Evolutionary conservation across 1,140 invertebrate genomes (phyloP), one percentile per base, ranked within the genome.

Genomic region (Steinernema khuongi): DNA sequence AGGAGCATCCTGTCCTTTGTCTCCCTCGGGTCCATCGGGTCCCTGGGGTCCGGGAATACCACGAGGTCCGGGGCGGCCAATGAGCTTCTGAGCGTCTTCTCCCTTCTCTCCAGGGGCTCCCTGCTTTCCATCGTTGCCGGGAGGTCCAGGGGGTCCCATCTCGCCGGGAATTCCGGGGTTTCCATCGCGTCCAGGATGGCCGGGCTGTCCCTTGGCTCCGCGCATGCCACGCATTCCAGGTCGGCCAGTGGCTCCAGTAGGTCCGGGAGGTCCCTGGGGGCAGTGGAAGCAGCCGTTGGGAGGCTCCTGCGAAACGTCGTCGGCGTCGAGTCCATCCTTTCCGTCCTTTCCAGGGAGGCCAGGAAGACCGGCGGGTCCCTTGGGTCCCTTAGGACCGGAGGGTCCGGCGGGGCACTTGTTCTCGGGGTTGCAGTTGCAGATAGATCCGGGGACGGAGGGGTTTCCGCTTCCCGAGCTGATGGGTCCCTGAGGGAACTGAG

Each of bases 281-380:
- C 80, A 81, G 22, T 60, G 11, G 79, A 82, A 81, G 67, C 80
- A 81, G 67, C 77, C 78, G 71, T 81, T 74, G 28, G 75, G 74
- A 30, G 41, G 44, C 74, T 78, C 43, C 14, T 74, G 70, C 31
- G 69, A 68, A 18, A 78, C 70, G 36, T 81, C 74, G 29, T 79
- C 79, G 19, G 75, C 81, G 67, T 83, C 67, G 29, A 69, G 68
- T 29, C 80, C 78, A n/a, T 77, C 70, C 29, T 71, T 32, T 33
- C 81, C 80, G 29, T 77, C 72, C 1, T 70, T 29, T 73, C 80
- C 80, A 26, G 76, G 41, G n/a, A 76, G 14, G 29, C 80, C 80
- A 70, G 72, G 72, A 26, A 60, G 44, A 43, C 80, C 80, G 36
- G 76, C 71, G 26, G 68, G 43, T 50, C 80, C 80, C 50, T 76